Evolutionary conservation across 2,113 vertebrate genomes (phyloP).

Genomic region (Ursus arctos): DNA sequence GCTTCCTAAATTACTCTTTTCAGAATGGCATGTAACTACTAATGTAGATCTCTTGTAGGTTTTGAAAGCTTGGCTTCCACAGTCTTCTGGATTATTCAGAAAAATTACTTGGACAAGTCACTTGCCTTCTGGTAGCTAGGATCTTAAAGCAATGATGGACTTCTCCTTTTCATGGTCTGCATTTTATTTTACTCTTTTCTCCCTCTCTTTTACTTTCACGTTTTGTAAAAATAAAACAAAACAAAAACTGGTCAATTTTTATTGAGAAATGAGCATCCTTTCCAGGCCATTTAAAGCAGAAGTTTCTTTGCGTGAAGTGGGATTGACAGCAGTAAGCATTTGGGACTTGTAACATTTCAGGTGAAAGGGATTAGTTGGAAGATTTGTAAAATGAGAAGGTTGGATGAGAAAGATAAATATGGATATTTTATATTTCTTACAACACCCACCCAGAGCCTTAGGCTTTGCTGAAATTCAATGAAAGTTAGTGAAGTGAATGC

Average conservation of each 20-base stretch:
- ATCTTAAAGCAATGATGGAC: neutral
- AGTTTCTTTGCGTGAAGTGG: neutral
- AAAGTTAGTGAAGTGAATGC: slow-evolving; percentile 50
- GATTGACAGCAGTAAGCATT: slow-evolving; percentile 18
- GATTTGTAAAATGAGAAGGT: slow-evolving; percentile 48
- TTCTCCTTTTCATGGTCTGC: neutral
- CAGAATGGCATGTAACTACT: neutral
- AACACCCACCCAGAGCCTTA: neutral
- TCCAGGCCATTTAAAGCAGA: neutral
- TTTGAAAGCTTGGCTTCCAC: slow-evolving; percentile 4
- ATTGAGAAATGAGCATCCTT: neutral
- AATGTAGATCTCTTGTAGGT: neutral
- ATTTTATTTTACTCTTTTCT: slow-evolving; percentile 32
- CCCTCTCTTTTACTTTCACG: slow-evolving; percentile 1
- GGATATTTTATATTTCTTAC: slow-evolving; percentile 8
- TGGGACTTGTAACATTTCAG: slow-evolving; percentile 47
- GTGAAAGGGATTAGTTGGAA: slow-evolving; percentile 39
- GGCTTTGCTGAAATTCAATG: slow-evolving; percentile 44
- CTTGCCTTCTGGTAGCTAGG: slow-evolving; percentile 2
- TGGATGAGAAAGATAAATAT: slow-evolving; percentile 50
- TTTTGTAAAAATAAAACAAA: slow-evolving; percentile 11
- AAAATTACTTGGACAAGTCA: slow-evolving; percentile 6
- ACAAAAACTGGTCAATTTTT: slow-evolving; percentile 6
- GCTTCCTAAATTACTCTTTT: neutral
- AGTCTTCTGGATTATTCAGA: neutral